Evolutionary conservation across 2,113 vertebrate genomes (phyloP), one percentile per base, ranked within the genome.

Genomic region (Platichthys flesus): DNA sequence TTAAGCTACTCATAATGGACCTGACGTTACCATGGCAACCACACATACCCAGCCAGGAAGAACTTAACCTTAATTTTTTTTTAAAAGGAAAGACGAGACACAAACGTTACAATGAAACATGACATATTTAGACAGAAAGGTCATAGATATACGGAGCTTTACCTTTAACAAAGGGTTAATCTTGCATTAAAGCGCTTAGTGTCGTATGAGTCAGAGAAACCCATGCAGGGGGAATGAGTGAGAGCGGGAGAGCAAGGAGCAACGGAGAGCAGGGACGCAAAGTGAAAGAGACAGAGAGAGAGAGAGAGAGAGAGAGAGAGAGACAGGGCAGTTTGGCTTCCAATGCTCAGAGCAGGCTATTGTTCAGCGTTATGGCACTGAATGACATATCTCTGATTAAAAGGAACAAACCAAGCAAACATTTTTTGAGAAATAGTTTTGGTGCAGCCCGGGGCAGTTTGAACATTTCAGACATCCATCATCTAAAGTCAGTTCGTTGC

Each of bases 11-110:
- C 82, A 80, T 88, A 83, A 91, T 78, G 71, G 73, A 76, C 69
- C 74, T 78, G 69, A 84, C 72, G 91, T 93, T 92, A 84, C 90
- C 87, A 93, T 93, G 88, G 91, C 89, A 85, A 90, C 90, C 79
- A 74, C 57, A 76, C 83, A 86, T 80, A 42, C 79, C n/a, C 69
- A 58, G 83, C 37, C 60, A 80, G 70, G 40, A 87, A 40, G 61
- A 83, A 77, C 23, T 23, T n/a, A 65, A 60, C 52, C 55, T 89
- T 85, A 64, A 82, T 80, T 78, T 82, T 79, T 54, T 52, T 49
- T 49, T 18, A 15, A 20, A 20, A 81, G 62, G 20, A 69, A 81
- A 85, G 56, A 59, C 16, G 4, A 67, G 47, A 57, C 55, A 51
- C 35, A 67, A 68, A 80, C 56, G 66, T 80, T 65, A 54, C 35